These are phyloP conservation scores for Drosophila sucinea DNA, from an alignment of 1,140 invertebrate genomes.

Conservation along the genomic window DNA sequence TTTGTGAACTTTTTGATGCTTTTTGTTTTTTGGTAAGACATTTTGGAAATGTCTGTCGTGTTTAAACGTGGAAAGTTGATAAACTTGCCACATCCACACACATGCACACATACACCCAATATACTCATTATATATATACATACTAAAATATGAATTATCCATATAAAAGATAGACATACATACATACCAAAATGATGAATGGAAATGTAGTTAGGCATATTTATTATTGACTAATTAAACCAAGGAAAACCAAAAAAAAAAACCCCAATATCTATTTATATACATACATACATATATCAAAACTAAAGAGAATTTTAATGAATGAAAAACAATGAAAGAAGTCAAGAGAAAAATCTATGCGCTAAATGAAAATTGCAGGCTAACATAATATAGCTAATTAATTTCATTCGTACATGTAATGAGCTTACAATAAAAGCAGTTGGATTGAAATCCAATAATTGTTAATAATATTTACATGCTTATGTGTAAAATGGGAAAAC, in stretches of 20 bases:
- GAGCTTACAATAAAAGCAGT: slow-evolving; percentile 64
- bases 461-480: slow-evolving; percentile 63
- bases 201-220: slow-evolving; percentile 49
- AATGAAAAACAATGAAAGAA: slow-evolving; percentile 25
- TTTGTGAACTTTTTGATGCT: slow-evolving; percentile 76
- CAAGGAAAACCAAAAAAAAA: slow-evolving; percentile 11
- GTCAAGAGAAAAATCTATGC: slow-evolving; percentile 33
- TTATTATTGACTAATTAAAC: slow-evolving; percentile 67
- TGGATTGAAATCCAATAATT: slow-evolving; percentile 28
- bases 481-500: slow-evolving; percentile 36
- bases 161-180: slow-evolving; percentile 13
- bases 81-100: slow-evolving; percentile 1
- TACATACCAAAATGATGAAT: slow-evolving; percentile 10
- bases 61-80: background rate
- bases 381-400: slow-evolving; percentile 35
- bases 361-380: slow-evolving; percentile 24
- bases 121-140: slow-evolving; percentile 14
- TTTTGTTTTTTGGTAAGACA: slow-evolving; percentile 39
- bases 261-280: slow-evolving; percentile 54
- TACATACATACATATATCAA: slow-evolving; percentile 26
- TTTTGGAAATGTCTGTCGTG: slow-evolving; percentile 1
- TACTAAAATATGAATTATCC: slow-evolving; percentile 3
- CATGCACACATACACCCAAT: slow-evolving; percentile 19
- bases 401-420: slow-evolving; percentile 64
- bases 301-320: slow-evolving; percentile 69